phyloP scores from a whole-genome alignment of 2,797 vertebrate species.

The Ataeniobius toweri region DNA sequence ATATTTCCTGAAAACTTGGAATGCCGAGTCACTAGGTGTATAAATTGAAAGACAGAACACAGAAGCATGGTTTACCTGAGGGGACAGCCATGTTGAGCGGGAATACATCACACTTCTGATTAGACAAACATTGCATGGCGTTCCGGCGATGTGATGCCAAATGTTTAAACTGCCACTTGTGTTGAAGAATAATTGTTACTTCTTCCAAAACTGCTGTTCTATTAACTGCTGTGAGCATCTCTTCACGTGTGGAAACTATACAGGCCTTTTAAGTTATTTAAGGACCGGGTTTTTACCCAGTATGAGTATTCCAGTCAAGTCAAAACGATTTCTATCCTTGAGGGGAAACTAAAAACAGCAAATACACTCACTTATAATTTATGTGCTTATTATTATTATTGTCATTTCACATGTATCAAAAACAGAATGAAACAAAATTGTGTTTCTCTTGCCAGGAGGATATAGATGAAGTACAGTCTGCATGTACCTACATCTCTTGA shows the following conservation, averaged over 20 bases:
- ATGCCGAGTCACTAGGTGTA: constrained; percentile 37
- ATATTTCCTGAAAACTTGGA: constrained; percentile 44
- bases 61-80: constrained; percentile 35
- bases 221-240: constrained; percentile 13
- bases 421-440: no score
- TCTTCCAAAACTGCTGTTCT: constrained; percentile 21
- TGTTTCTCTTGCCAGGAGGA: no score
- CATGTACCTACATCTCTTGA: not conserved
- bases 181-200: constrained; percentile 6
- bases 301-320: not conserved
- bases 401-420: no score
- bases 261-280: not conserved
- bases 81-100: constrained; percentile 45
- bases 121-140: constrained; percentile 45
- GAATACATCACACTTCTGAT: constrained; percentile 57
- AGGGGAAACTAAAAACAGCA: not conserved
- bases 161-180: not conserved
- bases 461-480: no score
- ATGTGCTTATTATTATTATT: no score
- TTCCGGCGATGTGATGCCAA: constrained; percentile 27
- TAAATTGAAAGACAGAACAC: constrained; percentile 5
- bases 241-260: constrained; percentile 4
- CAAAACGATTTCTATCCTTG: not conserved
- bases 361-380: not conserved
- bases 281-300: not conserved